These are phyloP conservation scores for Oreochromis spilurus DNA, from an alignment of 2,113 vertebrate species.

Conservation along the genomic window DNA sequence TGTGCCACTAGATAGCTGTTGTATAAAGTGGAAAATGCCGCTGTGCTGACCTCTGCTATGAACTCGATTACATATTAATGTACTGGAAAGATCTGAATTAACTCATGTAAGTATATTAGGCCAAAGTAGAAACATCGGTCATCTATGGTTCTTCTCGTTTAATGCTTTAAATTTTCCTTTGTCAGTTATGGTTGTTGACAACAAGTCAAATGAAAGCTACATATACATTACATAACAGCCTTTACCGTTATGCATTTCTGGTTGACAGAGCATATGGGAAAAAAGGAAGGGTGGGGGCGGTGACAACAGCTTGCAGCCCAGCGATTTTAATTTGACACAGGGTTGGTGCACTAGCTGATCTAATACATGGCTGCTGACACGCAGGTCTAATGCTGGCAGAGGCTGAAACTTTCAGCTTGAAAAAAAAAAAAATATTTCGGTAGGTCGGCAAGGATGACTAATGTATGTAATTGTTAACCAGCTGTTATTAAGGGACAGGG, in stretches of 20 bases:
- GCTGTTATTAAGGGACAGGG: not conserved
- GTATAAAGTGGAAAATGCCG: not conserved
- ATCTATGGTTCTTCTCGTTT: not conserved
- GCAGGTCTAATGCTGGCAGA: not conserved
- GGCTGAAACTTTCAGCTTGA: not conserved
- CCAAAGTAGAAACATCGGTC: not conserved
- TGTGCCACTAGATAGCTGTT: not conserved
- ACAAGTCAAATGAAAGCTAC: not conserved
- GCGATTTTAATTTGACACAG: conserved; percentile 26
- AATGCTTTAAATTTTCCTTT: not conserved
- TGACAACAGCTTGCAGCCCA: conserved; percentile 2
- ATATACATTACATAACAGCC: not conserved
- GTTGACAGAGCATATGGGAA: not conserved
- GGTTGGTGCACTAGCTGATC: conserved; percentile 3
- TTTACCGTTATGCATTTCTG: not conserved
- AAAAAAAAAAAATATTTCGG: not conserved
- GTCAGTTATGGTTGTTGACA: not conserved
- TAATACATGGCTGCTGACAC: conserved; percentile 21
- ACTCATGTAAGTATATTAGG: not conserved
- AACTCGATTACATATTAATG: conserved; percentile 4
- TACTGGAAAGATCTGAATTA: not conserved
- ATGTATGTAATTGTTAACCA: not conserved
- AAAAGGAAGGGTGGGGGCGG: not conserved
- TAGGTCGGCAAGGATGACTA: not conserved
- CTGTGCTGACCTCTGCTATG: not conserved